Percentiles rank a stretch among this genome's conserved stretches.
Evolutionary conservation across 2,888 invertebrate species (phyloP).

Genomic region (Archips crataeganus): DNA sequence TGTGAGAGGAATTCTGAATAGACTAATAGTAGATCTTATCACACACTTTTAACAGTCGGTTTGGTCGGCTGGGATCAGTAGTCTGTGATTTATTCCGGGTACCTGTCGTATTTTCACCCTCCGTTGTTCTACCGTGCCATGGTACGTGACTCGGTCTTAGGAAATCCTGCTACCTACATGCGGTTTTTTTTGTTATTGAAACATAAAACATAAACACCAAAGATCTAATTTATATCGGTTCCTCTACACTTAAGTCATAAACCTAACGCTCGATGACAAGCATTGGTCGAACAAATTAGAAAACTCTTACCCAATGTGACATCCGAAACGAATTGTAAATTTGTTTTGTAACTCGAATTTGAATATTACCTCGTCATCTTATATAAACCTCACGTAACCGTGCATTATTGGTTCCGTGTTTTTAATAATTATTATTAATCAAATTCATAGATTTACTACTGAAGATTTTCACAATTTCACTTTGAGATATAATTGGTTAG

Average conservation of each 20-base stretch:
- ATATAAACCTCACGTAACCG: conserved; percentile 41
- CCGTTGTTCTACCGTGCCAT: conserved; percentile 3
- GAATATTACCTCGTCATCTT: conserved; percentile 40
- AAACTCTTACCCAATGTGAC: conserved; percentile 42
- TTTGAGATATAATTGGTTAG: conserved; percentile 28
- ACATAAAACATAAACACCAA: conserved; percentile 8
- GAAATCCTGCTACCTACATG: conserved; percentile 33
- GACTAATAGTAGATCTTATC: conserved; percentile 29
- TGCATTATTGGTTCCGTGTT: conserved; percentile 39
- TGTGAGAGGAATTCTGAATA: conserved; percentile 46
- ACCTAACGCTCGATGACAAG: conserved; percentile 12
- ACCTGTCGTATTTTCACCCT: conserved; percentile 30
- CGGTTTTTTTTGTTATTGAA: conserved; percentile 17
- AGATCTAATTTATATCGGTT: conserved; percentile 13
- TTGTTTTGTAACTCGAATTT: conserved; percentile 42
- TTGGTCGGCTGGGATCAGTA: conserved; percentile 18
- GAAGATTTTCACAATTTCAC: conserved; percentile 26
- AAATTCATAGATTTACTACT: conserved; percentile 31
- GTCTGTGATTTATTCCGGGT: conserved; percentile 38
- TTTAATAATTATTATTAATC: conserved; percentile 29
- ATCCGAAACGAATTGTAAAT: conserved; percentile 40
- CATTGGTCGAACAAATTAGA: conserved; percentile 32
- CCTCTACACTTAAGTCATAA: background rate
- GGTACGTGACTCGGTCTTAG: conserved; percentile 32
- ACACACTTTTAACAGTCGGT: conserved; percentile 22